Evolutionary conservation across 2,113 vertebrate species (phyloP).

Genomic region (Brachyistius frenatus): DNA sequence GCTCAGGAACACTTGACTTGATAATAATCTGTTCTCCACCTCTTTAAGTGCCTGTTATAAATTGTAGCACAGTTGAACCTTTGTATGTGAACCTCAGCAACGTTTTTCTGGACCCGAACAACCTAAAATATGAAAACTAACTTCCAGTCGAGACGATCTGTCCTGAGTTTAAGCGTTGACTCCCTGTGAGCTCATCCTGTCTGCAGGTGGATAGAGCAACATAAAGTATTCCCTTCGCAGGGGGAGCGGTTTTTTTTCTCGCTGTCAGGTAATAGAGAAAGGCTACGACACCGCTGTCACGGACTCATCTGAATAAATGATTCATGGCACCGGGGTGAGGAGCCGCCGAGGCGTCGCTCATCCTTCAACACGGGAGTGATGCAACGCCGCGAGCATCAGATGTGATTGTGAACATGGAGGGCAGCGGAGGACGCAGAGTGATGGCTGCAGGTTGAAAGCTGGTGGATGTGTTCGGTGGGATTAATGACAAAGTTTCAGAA

Average conservation of each 20-base stretch:
- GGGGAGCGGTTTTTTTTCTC: not conserved
- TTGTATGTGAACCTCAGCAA: no score
- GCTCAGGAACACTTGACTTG: no score
- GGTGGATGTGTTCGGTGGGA: no score
- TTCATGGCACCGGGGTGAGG: conserved; percentile 36
- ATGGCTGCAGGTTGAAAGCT: not conserved
- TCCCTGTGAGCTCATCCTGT: no score
- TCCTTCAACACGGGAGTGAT: conserved; percentile 19
- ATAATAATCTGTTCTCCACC: no score
- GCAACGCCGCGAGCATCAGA: conserved; percentile 5
- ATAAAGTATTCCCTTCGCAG: conserved; percentile 10
- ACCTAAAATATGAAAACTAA: no score
- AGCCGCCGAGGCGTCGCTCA: conserved; percentile 19
- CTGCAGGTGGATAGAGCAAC: not conserved
- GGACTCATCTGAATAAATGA: conserved; percentile 55
- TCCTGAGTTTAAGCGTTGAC: no score
- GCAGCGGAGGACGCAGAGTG: not conserved
- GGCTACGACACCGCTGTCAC: conserved; percentile 34
- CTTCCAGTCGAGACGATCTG: no score
- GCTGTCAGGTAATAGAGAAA: conserved; percentile 39
- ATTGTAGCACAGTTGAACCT: no score
- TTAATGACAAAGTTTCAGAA: no score
- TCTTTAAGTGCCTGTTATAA: no score
- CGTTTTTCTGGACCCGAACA: no score
- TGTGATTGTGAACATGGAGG: not conserved